Percentiles rank a stretch among this genome's conserved stretches.
These are phyloP conservation scores for Andrena bucephala DNA, from an alignment of 2,888 invertebrate genomes.

Conservation along the genomic window DNA sequence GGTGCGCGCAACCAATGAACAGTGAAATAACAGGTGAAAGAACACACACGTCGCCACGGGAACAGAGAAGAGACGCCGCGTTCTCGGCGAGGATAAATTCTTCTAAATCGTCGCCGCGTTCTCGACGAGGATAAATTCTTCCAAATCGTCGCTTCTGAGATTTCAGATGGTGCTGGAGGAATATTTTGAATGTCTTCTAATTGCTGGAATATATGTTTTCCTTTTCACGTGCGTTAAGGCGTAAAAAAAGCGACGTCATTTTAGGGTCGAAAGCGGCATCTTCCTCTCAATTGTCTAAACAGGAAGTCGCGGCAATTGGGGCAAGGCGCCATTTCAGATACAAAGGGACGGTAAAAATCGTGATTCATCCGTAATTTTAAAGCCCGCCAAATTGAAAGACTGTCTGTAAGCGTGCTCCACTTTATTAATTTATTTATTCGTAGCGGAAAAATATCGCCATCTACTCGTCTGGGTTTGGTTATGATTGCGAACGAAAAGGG, in stretches of 20 bases:
- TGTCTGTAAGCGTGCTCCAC: too few species aligned
- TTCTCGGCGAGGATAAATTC: neutral
- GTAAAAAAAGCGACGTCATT: neutral
- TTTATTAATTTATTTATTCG: too few species aligned
- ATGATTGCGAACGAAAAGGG: too few species aligned
- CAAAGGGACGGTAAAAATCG: neutral
- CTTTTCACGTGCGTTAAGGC: neutral
- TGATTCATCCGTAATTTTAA: conserved; percentile 16
- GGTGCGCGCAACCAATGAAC: conserved; percentile 55
- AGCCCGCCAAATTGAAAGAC: neutral
- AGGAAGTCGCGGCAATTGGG: conserved; percentile 22
- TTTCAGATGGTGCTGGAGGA: neutral
- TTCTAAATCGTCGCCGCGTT: neutral
- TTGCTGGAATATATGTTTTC: neutral
- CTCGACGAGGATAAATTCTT: conserved; percentile 1
- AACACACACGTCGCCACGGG: conserved; percentile 36
- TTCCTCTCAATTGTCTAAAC: conserved; percentile 31
- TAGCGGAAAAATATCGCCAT: too few species aligned
- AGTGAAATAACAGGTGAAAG: conserved; percentile 61
- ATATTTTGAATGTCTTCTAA: neutral
- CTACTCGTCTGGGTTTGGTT: too few species aligned
- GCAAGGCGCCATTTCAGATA: neutral
- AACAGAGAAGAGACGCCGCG: conserved; percentile 15
- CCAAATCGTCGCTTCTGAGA: neutral
- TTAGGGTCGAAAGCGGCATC: conserved; percentile 7